phyloP scores from a whole-genome alignment of 2,888 invertebrate genomes.

The Neoitamus cyanurus region DNA sequence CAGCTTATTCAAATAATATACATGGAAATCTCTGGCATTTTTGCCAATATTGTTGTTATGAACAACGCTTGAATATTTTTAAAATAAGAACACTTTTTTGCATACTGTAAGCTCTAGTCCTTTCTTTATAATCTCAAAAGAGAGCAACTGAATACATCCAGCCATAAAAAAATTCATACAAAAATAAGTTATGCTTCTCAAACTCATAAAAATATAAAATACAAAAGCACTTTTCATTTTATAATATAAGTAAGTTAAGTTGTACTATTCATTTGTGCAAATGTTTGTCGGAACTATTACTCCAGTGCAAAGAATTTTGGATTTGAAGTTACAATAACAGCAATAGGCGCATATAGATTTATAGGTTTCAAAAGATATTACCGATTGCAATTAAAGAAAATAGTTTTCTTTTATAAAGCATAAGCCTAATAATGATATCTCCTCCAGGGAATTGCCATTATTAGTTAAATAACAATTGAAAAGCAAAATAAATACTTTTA shows the following conservation, averaged over 20 bases:
- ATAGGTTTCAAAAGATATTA: background rate
- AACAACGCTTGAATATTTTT: too few species aligned
- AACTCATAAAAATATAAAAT: background rate
- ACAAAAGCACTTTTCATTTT: background rate
- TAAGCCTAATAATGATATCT: background rate
- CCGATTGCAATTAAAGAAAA: background rate
- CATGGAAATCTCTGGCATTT: too few species aligned
- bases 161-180: background rate
- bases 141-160: background rate
- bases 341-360: background rate
- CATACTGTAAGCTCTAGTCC: background rate
- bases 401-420: background rate
- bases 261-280: background rate
- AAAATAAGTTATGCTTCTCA: background rate
- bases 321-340: background rate
- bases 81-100: background rate
- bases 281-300: background rate
- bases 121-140: background rate
- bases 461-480: background rate
- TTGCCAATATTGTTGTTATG: too few species aligned
- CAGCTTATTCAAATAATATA: too few species aligned
- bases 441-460: slow-evolving; percentile 33
- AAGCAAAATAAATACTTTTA: slow-evolving; percentile 27
- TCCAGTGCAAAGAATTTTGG: background rate
- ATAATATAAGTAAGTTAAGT: background rate